A percentile compares a stretch with the other conserved stretches of the same genome.
Conservation (phyloP, 2,113 vertebrate species). For the Daubentonia madagascariensis region DNA sequence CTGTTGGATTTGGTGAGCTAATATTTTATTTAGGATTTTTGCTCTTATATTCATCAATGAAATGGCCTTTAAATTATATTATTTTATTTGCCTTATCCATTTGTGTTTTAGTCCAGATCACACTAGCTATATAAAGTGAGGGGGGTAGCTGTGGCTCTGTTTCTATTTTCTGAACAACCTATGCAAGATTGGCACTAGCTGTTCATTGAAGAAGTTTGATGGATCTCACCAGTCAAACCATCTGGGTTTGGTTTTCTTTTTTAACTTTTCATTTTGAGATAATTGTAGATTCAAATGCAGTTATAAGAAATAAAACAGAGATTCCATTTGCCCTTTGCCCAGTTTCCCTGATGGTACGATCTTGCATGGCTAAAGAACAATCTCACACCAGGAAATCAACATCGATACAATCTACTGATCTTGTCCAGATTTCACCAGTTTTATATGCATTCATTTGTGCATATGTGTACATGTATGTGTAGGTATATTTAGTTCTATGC, state of each 20-base stretch:
- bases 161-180: not conserved
- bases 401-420: accelerated
- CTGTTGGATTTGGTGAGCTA: not conserved
- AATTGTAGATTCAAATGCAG: not conserved
- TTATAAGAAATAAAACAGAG: too few species aligned
- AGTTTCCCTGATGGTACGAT: accelerated
- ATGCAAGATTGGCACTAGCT: accelerated
- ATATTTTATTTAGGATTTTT: not conserved
- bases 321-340: accelerated
- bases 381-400: accelerated
- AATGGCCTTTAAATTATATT: not conserved
- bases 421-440: not conserved
- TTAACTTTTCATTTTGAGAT: not conserved
- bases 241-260: not conserved
- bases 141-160: accelerated
- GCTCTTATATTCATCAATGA: not conserved
- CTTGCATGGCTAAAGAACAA: accelerated
- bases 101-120: not conserved
- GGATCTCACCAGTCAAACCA: too few species aligned
- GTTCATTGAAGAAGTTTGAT: accelerated
- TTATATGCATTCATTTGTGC: accelerated
- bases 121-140: accelerated
- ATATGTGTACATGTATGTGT: not conserved
- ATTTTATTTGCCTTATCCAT: not conserved
- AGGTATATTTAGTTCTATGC: not conserved